Percentiles rank a stretch among this genome's conserved stretches.
phyloP scores from a whole-genome alignment of 1,140 invertebrate genomes.

The Drosophila nigrodunni region DNA sequence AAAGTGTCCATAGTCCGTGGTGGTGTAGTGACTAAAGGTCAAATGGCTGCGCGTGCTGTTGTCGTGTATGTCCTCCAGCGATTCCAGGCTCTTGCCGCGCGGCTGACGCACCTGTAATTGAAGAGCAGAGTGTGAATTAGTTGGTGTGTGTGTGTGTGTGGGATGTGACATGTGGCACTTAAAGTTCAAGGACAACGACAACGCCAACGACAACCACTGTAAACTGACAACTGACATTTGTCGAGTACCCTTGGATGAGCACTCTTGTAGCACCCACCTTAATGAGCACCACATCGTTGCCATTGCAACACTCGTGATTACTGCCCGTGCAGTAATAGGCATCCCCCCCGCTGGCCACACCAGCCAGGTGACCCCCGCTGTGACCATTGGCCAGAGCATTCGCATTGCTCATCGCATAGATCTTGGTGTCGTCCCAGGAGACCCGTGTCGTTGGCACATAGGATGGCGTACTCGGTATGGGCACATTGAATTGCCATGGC shows the following conservation, averaged over 20 bases:
- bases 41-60: constrained; percentile 86
- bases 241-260: constrained; percentile 39
- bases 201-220: too few species aligned
- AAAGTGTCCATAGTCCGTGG: constrained; percentile 82
- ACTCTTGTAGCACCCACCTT: constrained; percentile 68
- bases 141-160: constrained; percentile 15
- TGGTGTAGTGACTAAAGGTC: constrained; percentile 86
- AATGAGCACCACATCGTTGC: constrained; percentile 84
- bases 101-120: constrained; percentile 86
- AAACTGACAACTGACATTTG: constrained; percentile 12
- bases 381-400: constrained; percentile 43
- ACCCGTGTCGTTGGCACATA: constrained; percentile 82
- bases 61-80: constrained; percentile 89
- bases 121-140: constrained; percentile 16
- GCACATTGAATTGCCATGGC: constrained; percentile 78
- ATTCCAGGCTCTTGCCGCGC: constrained; percentile 93
- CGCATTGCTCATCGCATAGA: constrained; percentile 63
- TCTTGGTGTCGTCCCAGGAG: constrained; percentile 83
- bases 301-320: constrained; percentile 80
- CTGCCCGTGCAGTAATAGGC: constrained; percentile 80
- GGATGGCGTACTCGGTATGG: constrained; percentile 78
- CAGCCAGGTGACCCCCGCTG: constrained; percentile 22
- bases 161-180: constrained; percentile 28
- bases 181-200: constrained; percentile 64
- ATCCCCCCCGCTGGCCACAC: constrained; percentile 47